Base-by-base conservation (phyloP, 2,113 vertebrate genomes). In the Tiliqua scincoides region DNA sequence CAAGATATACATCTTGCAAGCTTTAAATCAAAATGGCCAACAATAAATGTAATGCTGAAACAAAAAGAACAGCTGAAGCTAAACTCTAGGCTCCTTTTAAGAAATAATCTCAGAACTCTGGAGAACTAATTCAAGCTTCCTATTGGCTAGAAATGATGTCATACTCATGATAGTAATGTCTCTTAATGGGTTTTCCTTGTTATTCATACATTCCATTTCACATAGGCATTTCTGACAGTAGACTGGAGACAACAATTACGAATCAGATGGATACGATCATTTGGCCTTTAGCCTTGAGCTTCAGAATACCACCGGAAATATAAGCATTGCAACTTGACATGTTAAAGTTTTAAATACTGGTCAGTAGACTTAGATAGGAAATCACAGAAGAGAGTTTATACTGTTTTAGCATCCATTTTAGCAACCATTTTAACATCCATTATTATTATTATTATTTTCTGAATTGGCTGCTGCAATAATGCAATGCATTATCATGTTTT, bases 141-240 rank as follows among this genome's bases (percentile, higher is more conserved):
- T 93, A 90, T 94, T 94, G 91, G 93, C 84, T 91, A 21, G 1
- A 0, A 8, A 79, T 0, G 87, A 95, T 20, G 67, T 94, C 93
- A 95, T 90, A 71, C 4, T 0, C 91, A 65, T 91, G 90, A 94
- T 86, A 89, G 92, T 90, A 91, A 68, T 84, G 86, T 92, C 87
- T 94, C 94, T 89, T 93, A 85, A 95, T 94, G 90, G 93, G 54
- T 95, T 95, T 95, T 93, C 90, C 93, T 93, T 85, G 78, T 91
- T 94, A 89, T 93, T 94, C 89, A 82, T 52, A 94, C 85, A 84
- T 93, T 95, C 90, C 94, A 93, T 90, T 94, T 85, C 88, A 88
- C 35, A 62, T 82, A 86, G 88, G 84, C 83, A 0, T 90, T 90
- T 78, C 65, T 78, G 71, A 72, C 86, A 83, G 80, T 52, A 88